These are phyloP conservation scores for Auanema sp. DNA, from an alignment of 2,888 invertebrate species.

Conservation along the genomic window DNA sequence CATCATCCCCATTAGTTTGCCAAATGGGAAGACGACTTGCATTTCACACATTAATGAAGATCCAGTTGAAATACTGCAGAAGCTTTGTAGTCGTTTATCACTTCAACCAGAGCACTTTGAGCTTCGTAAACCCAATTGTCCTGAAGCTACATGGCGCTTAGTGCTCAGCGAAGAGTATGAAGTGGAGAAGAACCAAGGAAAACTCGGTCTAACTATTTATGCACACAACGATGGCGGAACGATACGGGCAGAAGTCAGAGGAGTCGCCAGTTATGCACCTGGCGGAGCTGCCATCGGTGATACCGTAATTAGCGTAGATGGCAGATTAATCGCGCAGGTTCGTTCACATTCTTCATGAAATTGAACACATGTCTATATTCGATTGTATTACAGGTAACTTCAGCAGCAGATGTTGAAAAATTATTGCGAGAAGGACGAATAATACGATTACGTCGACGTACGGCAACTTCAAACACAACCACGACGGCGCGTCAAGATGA, in stretches of 20 bases:
- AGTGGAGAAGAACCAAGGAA: constrained; percentile 37
- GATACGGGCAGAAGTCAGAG: constrained; percentile 41
- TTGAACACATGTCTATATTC: neutral
- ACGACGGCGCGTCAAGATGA: neutral
- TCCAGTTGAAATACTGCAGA: constrained; percentile 12
- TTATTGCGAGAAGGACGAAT: constrained; percentile 39
- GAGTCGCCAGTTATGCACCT: constrained; percentile 42
- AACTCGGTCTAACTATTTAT: constrained; percentile 43
- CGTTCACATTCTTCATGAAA: neutral
- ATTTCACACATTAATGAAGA: constrained; percentile 14
- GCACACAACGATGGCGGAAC: constrained; percentile 43
- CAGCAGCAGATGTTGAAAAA: constrained; percentile 43
- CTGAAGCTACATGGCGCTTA: constrained; percentile 12
- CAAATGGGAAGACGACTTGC: constrained; percentile 21
- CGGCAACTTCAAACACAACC: neutral
- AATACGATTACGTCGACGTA: constrained; percentile 30
- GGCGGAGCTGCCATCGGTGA: constrained; percentile 40
- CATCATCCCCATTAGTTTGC: constrained; percentile 19
- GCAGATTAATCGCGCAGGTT: constrained; percentile 30
- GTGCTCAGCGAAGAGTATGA: constrained; percentile 32
- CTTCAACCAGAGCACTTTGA: constrained; percentile 20
- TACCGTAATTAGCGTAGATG: constrained; percentile 40
- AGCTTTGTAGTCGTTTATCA: constrained; percentile 15
- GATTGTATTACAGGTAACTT: constrained; percentile 19
- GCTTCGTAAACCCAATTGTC: constrained; percentile 1